A percentile compares a stretch with the other conserved stretches of the same genome.
Evolutionary conservation across 1,140 invertebrate genomes (phyloP).

Genomic region (Cotesia chilonis): DNA sequence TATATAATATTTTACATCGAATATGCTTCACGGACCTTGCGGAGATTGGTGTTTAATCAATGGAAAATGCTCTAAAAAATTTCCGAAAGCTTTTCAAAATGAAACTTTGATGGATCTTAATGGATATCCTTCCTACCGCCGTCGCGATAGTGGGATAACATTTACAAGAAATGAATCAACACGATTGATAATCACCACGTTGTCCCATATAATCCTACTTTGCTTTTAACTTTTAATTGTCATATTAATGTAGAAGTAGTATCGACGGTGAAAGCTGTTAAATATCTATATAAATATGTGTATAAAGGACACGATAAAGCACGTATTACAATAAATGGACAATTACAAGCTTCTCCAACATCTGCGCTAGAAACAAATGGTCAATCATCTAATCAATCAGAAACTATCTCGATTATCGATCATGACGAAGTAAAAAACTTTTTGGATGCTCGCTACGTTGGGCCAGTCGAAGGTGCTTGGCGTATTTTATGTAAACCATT

Average conservation of each 20-base stretch:
- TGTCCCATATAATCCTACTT: conserved; percentile 29
- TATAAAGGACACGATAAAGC: background rate
- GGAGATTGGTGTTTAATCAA: conserved; percentile 43
- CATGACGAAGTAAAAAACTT: too few relatives aligned
- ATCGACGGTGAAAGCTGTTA: conserved; percentile 32
- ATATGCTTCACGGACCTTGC: too few relatives aligned
- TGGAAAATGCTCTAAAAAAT: conserved; percentile 55
- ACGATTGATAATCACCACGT: conserved; percentile 31
- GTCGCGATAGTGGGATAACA: conserved; percentile 22
- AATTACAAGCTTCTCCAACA: background rate
- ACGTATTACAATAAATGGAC: background rate
- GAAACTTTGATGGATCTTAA: conserved; percentile 40
- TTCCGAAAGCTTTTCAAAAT: conserved; percentile 45
- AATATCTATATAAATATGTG: conserved; percentile 29
- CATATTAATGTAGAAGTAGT: conserved; percentile 36
- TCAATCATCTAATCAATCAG: too few relatives aligned
- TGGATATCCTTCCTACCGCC: conserved; percentile 39
- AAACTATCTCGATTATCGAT: too few relatives aligned
- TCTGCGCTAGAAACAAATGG: background rate
- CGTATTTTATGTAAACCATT: too few relatives aligned
- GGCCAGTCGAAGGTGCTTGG: too few relatives aligned
- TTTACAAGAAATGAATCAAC: conserved; percentile 14
- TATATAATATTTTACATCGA: too few relatives aligned
- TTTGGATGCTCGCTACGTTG: too few relatives aligned
- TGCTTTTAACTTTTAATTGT: conserved; percentile 19